Evolutionary conservation across 2,888 invertebrate species (phyloP).

Genomic region (Galeruca laticollis): DNA sequence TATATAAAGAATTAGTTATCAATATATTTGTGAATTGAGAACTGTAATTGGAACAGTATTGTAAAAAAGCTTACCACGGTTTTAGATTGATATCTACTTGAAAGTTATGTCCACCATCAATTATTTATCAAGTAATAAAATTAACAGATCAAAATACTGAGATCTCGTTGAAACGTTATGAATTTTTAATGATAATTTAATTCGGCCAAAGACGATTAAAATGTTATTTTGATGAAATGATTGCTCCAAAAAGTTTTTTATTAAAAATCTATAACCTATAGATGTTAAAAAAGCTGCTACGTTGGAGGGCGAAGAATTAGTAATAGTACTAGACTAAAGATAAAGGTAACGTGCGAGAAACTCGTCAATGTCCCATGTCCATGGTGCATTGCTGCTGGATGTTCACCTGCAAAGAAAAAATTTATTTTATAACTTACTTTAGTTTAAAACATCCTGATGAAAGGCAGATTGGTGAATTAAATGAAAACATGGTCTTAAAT

Average conservation of each 20-base stretch:
- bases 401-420: constrained; percentile 77
- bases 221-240: not conserved
- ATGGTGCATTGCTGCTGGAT: constrained; percentile 89
- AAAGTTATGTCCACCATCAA: no score
- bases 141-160: no score
- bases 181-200: not conserved
- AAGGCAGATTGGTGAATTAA: not conserved
- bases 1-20: no score
- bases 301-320: constrained; percentile 52
- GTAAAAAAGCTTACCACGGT: no score
- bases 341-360: constrained; percentile 58
- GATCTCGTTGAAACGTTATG: no score
- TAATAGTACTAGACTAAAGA: constrained; percentile 57
- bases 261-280: constrained; percentile 12
- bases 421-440: not conserved
- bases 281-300: constrained; percentile 46
- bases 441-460: not conserved
- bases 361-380: constrained; percentile 67
- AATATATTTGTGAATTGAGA: no score
- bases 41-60: no score
- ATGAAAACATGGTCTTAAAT: no score
- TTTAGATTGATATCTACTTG: no score
- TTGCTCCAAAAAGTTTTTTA: not conserved
- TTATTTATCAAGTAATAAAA: no score
- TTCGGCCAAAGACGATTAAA: not conserved